Evolutionary conservation across 2,113 vertebrate species (phyloP), one percentile per base, ranked within the genome.

Genomic region (Gobiocypris rarus): DNA sequence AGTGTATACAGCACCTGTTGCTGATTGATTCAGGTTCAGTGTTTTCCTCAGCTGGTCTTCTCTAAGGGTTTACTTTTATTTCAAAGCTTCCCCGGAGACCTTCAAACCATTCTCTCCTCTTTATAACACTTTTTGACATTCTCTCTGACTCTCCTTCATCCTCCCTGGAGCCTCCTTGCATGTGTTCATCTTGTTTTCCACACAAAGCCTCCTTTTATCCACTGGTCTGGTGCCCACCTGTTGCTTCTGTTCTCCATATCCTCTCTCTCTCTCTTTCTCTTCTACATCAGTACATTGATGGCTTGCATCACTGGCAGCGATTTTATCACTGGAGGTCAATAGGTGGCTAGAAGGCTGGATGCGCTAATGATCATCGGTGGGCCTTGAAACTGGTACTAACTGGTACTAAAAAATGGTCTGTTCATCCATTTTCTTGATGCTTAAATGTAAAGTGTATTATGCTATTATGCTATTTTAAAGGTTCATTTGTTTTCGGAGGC

Each of bases 181-280:
- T 87, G 83, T 75, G 83, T 89, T 88, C 88, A 83, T 90, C 83
- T 89, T 90, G 70, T 90, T 89, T 93, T 89, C 76, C 85, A 89
- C 84, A 92, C 89, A 91, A 90, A 92, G 89, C 80, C 79, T 41
- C 70, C 84, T 91, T 91, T 93, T 87, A 90, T 92, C 87, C 79
- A n/a, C 54, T 88, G 81, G 89, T 89, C 90, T 92, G 88, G 81
- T 91, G 87, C 88, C 89, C 91, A 93, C 92, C 91, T 92, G 90
- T 92, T 92, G 91, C 82, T 87, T 90, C 89, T 90, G 89, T 88
- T 89, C 92, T 89, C 90, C 86, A 89, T 92, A 65, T 85, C 84
- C 82, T 87, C 84, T 81, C 63, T 78, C 63, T 78, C 63, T 45
- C 14, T 80, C 38, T 26, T 24, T 70, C 52, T 31, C 45, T 50